These are phyloP conservation scores for Dyspetes luteomarginatus DNA, from an alignment of 2,888 invertebrate genomes.

Conservation along the genomic window DNA sequence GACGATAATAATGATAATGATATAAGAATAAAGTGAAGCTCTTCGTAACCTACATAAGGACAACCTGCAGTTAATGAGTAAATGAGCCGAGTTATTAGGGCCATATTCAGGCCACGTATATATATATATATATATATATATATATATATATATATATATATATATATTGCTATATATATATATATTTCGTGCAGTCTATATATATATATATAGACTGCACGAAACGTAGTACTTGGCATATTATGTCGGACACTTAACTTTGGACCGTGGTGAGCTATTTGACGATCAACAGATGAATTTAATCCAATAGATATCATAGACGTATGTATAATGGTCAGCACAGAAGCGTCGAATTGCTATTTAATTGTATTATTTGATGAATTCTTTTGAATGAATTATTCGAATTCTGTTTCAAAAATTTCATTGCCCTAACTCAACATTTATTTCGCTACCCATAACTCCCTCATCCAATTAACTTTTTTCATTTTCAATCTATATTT, in stretches of 20 bases:
- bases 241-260: not conserved
- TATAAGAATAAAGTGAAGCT: constrained; percentile 25
- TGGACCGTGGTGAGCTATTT: not conserved
- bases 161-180: not conserved
- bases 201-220: not conserved
- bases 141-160: not conserved
- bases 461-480: too few relatives aligned
- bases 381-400: too few relatives aligned
- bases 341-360: too few relatives aligned
- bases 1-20: constrained; percentile 55
- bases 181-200: not conserved
- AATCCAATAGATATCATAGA: not conserved
- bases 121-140: too few relatives aligned
- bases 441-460: too few relatives aligned
- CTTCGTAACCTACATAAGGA: constrained; percentile 64
- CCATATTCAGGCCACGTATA: constrained; percentile 61
- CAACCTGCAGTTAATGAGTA: constrained; percentile 36
- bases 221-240: not conserved
- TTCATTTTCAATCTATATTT: too few relatives aligned
- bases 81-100: constrained; percentile 66
- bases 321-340: not conserved
- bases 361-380: too few relatives aligned
- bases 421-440: too few relatives aligned
- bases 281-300: not conserved
- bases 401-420: too few relatives aligned